phyloP scores from a whole-genome alignment of 2,888 invertebrate genomes.

The Schrankia costaestrigalis region DNA sequence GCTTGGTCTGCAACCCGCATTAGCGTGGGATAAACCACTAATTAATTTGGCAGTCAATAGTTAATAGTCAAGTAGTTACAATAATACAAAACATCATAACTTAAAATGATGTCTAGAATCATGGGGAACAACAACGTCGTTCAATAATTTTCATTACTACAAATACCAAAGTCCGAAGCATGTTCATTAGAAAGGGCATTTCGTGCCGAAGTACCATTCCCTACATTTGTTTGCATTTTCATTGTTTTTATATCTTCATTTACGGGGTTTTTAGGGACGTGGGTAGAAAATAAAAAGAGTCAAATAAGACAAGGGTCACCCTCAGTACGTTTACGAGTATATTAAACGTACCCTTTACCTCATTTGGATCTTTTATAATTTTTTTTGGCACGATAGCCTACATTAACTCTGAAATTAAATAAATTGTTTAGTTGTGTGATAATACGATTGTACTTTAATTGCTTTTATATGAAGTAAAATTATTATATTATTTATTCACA shows the following conservation, averaged over 20 bases:
- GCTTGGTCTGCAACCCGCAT: no score
- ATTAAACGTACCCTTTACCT: constrained; percentile 11
- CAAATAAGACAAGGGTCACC: constrained; percentile 13
- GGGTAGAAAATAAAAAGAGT: constrained; percentile 11
- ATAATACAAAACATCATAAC: no score
- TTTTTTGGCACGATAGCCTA: constrained; percentile 3
- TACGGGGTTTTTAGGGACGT: constrained; percentile 11
- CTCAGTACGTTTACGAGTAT: constrained; percentile 12
- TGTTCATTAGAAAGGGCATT: background rate
- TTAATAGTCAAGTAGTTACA: no score
- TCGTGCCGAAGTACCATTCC: constrained; percentile 1
- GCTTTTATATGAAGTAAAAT: no score
- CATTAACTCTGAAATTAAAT: constrained; percentile 4
- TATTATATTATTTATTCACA: no score
- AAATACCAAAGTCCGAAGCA: no score
- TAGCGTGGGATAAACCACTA: no score
- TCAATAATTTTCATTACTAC: no score
- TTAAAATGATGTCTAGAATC: no score
- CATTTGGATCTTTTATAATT: constrained; percentile 7
- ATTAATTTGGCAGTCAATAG: no score
- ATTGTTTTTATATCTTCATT: constrained; percentile 14
- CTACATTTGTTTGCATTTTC: constrained; percentile 8
- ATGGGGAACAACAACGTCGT: no score
- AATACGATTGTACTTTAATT: no score
- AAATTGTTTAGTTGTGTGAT: constrained; percentile 4